Conservation (phyloP, 2,888 invertebrate genomes). For the Escarpia spicata region DNA sequence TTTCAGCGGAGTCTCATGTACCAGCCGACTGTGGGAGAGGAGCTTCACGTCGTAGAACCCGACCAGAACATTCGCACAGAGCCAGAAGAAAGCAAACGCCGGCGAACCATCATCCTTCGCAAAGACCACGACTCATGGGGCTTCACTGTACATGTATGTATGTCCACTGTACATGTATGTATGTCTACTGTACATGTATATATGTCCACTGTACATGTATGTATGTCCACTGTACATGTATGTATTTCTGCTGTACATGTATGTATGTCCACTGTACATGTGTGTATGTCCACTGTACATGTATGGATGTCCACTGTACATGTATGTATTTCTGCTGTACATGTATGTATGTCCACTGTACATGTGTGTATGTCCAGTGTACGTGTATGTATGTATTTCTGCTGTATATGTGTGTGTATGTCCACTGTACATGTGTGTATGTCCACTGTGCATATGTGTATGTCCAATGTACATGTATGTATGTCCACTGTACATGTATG, state of each 20-base stretch:
- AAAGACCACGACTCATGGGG: constrained; percentile 89
- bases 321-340: neutral
- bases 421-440: neutral
- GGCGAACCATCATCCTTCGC: constrained; percentile 83
- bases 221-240: neutral
- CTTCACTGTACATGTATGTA: constrained; percentile 80
- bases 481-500: neutral
- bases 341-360: neutral
- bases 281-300: neutral
- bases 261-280: neutral
- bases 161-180: neutral
- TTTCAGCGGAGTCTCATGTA: constrained; percentile 26
- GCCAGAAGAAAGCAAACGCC: constrained; percentile 84
- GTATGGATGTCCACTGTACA: neutral
- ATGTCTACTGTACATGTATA: neutral
- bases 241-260: neutral
- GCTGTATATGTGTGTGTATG: neutral
- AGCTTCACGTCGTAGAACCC: constrained; percentile 69
- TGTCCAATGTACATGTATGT: neutral
- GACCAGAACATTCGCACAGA: constrained; percentile 78
- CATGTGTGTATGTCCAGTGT: neutral
- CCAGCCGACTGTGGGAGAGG: constrained; percentile 28
- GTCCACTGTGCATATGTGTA: neutral
- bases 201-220: neutral
- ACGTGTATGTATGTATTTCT: neutral